Conservation (phyloP, 2,888 invertebrate genomes). For the Parasteatoda lunata region DNA sequence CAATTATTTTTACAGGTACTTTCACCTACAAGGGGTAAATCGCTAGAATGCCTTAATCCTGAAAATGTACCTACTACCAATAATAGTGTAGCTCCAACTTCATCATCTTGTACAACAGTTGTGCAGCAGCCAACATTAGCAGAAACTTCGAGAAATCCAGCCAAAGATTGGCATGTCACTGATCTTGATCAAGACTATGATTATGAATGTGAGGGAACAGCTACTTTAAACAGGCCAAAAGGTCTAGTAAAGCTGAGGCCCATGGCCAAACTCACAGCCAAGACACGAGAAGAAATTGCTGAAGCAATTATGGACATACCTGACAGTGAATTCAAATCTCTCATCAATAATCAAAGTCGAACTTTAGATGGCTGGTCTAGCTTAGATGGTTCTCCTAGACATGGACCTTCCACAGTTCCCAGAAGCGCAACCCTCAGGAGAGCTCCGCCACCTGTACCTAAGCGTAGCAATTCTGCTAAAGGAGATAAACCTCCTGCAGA, state of each 20-base stretch:
- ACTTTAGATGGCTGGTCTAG: slow-evolving; percentile 63
- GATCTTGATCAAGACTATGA: slow-evolving; percentile 64
- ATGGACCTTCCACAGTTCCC: slow-evolving; percentile 63
- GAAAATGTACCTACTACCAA: slow-evolving; percentile 36
- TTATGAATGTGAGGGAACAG: slow-evolving; percentile 73
- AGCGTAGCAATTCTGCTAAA: slow-evolving; percentile 75
- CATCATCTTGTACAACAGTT: not conserved
- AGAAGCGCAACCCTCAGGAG: slow-evolving; percentile 70
- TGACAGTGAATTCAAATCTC: slow-evolving; percentile 59
- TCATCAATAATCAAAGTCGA: slow-evolving; percentile 48
- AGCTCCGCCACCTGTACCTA: slow-evolving; percentile 75
- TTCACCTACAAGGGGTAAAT: slow-evolving; percentile 68
- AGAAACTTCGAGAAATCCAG: slow-evolving; percentile 36
- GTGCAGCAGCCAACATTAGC: not conserved
- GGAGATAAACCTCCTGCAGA: slow-evolving; percentile 37
- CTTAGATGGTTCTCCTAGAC: slow-evolving; percentile 64
- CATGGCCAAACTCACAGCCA: slow-evolving; percentile 81
- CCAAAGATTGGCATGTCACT: slow-evolving; percentile 57
- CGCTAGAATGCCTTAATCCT: slow-evolving; percentile 68
- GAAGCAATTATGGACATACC: slow-evolving; percentile 66
- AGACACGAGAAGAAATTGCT: slow-evolving; percentile 65
- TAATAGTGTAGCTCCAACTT: slow-evolving; percentile 3
- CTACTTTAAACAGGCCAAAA: slow-evolving; percentile 89
- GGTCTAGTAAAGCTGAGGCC: slow-evolving; percentile 87
- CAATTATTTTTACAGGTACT: slow-evolving; percentile 41